A percentile compares a stretch with the other conserved stretches of the same genome.
Conservation (phyloP, 92 coral and sea anemone genomes). For the Palythoa grandis region DNA sequence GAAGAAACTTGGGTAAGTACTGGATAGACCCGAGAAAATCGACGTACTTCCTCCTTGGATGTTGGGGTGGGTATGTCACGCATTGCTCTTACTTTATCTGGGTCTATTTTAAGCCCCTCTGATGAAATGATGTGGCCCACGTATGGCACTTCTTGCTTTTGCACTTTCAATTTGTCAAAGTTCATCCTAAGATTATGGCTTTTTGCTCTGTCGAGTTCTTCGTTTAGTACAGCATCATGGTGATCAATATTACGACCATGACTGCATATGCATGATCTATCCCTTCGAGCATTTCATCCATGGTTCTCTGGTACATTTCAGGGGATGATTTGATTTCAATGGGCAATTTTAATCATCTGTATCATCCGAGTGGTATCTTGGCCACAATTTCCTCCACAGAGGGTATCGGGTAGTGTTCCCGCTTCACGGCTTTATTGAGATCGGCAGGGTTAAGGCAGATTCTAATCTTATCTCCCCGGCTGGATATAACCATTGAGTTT, state of each 20-base stretch:
- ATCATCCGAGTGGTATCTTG: constrained; percentile 45
- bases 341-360: constrained; percentile 49
- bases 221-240: constrained; percentile 53
- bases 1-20: constrained; percentile 30
- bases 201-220: constrained; percentile 58
- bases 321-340: constrained; percentile 60
- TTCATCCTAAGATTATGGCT: constrained; percentile 55
- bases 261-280: constrained; percentile 35
- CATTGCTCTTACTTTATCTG: constrained; percentile 65
- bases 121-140: constrained; percentile 60
- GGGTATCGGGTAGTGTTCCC: constrained; percentile 63
- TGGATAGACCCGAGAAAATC: constrained; percentile 52
- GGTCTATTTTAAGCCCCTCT: constrained; percentile 60
- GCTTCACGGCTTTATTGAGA: constrained; percentile 23
- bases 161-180: constrained; percentile 62
- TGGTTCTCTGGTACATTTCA: constrained; percentile 49
- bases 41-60: background rate
- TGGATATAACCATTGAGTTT: constrained; percentile 52
- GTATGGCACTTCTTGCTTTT: constrained; percentile 55
- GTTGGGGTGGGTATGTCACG: constrained; percentile 56
- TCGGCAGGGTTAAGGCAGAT: constrained; percentile 54
- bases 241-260: constrained; percentile 55
- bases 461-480: constrained; percentile 52
- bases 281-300: constrained; percentile 57
- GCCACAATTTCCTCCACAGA: constrained; percentile 45